A percentile compares a stretch with the other conserved stretches of the same genome.
Evolutionary conservation across 1,140 invertebrate species (phyloP).

Genomic region (Papilio polyxenes): DNA sequence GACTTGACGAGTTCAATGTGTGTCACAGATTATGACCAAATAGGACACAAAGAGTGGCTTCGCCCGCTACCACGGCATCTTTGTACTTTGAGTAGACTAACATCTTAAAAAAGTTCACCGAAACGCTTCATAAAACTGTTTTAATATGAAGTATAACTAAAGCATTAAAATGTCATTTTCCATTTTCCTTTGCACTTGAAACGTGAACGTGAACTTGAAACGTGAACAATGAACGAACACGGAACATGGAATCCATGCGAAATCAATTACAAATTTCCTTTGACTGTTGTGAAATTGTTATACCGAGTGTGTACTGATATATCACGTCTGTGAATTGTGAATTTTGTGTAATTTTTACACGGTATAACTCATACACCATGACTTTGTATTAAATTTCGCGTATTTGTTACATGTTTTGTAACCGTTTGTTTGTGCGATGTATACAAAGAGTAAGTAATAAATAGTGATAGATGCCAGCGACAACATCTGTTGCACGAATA

Average conservation of each 20-base stretch:
- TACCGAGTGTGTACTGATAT: background rate
- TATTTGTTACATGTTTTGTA: background rate
- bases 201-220: too few species aligned
- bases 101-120: too few species aligned
- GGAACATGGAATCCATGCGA: background rate
- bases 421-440: background rate
- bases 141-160: background rate
- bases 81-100: too few species aligned
- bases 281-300: conserved; percentile 8
- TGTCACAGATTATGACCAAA: too few species aligned
- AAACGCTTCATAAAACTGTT: background rate
- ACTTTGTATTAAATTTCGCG: background rate
- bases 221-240: conserved; percentile 11
- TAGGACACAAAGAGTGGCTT: too few species aligned
- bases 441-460: background rate
- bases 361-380: background rate
- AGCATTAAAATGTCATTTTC: background rate
- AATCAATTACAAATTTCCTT: conserved; percentile 9
- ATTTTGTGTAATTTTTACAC: conserved; percentile 6
- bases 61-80: too few species aligned
- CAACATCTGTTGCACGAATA: too few species aligned
- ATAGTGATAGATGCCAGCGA: too few species aligned
- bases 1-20: too few species aligned
- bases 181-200: background rate
- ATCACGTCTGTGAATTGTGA: background rate